These are phyloP conservation scores for Vanacampus margaritifer DNA, from an alignment of 2,113 vertebrate species.

Conservation along the genomic window DNA sequence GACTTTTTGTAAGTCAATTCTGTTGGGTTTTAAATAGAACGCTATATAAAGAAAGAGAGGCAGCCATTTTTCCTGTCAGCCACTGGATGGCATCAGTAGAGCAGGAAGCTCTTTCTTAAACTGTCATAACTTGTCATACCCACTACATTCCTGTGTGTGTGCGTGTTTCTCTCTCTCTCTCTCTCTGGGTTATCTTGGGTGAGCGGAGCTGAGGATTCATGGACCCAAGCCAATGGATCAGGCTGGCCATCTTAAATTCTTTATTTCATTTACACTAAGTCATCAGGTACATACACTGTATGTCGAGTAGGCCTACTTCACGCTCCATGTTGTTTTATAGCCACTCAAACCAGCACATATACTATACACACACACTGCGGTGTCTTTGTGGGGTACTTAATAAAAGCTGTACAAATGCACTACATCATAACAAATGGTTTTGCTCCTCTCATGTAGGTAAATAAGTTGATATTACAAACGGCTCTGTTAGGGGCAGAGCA, in stretches of 20 bases:
- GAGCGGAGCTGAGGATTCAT: not conserved
- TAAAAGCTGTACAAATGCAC: not conserved
- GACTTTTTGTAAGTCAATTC: not conserved
- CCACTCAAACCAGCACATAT: not conserved
- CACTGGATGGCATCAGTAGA: conserved; percentile 59
- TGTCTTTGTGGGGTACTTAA: not conserved
- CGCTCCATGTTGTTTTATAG: not conserved
- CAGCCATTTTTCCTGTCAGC: not conserved
- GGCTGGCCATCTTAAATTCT: not conserved
- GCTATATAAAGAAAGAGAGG: not conserved
- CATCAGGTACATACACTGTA: not conserved
- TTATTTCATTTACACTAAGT: not conserved
- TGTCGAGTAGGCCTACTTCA: not conserved
- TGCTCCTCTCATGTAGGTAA: not conserved
- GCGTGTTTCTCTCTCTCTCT: not conserved
- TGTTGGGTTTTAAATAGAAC: not conserved
- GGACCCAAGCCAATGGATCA: not conserved
- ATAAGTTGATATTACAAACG: not conserved
- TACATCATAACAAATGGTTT: not conserved
- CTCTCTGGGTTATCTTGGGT: not conserved
- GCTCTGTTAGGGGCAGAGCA: too few relatives aligned
- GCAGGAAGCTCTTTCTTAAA: conserved; percentile 35
- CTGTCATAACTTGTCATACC: conserved; percentile 46
- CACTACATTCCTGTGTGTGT: not conserved
- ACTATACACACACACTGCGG: not conserved